Conservation (phyloP, 2,888 invertebrate species). For the Hermodice carunculata region DNA sequence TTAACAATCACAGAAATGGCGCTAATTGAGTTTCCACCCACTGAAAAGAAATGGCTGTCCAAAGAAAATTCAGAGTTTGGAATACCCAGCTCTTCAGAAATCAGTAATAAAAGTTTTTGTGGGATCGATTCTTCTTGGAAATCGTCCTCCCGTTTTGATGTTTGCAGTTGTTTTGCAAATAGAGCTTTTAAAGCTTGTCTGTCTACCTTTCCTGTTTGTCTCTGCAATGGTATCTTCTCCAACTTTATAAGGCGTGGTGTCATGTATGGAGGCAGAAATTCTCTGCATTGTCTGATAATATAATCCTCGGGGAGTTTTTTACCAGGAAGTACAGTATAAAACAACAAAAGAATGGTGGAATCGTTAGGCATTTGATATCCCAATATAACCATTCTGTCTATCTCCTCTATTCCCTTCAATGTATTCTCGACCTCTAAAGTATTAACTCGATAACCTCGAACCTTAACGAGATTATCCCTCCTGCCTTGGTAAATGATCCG, state of each 20-base stretch:
- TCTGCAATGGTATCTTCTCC: neutral
- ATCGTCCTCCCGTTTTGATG: too few species aligned
- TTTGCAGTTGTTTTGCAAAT: neutral
- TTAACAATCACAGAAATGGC: neutral
- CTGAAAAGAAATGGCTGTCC: neutral
- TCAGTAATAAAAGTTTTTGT: too few species aligned
- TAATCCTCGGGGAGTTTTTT: neutral
- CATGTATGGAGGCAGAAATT: slow-evolving; percentile 9
- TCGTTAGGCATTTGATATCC: neutral
- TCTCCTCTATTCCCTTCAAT: neutral
- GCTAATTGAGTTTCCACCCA: slow-evolving; percentile 4
- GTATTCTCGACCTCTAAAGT: slow-evolving; percentile 82
- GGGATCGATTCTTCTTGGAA: too few species aligned
- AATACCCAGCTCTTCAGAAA: neutral
- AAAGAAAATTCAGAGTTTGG: neutral
- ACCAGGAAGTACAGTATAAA: neutral
- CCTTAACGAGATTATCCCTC: slow-evolving; percentile 78
- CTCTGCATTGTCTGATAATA: neutral
- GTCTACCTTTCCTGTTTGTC: slow-evolving; percentile 2
- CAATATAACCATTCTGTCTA: neutral
- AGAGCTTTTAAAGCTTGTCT: neutral
- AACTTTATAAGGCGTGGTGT: neutral
- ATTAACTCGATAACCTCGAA: slow-evolving; percentile 84
- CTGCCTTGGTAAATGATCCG: slow-evolving; percentile 81
- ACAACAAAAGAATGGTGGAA: neutral